Percentiles rank a stretch among this genome's conserved stretches.
Evolutionary conservation across 2,113 vertebrate species (phyloP).

Genomic region (Albula goreensis): DNA sequence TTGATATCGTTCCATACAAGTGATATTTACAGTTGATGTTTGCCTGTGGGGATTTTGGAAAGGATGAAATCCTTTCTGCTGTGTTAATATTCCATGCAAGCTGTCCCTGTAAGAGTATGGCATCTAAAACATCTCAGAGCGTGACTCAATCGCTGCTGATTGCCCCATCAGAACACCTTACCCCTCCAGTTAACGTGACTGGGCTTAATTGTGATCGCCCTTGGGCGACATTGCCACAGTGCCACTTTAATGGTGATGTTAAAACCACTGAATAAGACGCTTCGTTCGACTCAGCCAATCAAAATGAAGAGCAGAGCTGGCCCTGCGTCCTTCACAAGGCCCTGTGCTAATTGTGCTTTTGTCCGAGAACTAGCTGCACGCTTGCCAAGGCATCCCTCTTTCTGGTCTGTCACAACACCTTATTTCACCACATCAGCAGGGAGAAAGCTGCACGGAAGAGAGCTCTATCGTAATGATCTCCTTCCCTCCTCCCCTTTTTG

Average conservation of each 20-base stretch:
- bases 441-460: neutral
- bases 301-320: neutral
- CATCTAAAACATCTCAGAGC: neutral
- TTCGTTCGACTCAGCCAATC: neutral
- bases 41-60: neutral
- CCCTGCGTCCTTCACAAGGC: slow-evolving; percentile 7
- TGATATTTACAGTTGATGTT: neutral
- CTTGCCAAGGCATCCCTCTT: neutral
- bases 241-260: neutral
- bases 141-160: slow-evolving; percentile 41
- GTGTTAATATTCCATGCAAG: neutral
- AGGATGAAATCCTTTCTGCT: neutral
- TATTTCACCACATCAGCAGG: neutral
- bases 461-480: neutral
- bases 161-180: slow-evolving; percentile 48
- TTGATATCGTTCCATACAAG: too few species aligned
- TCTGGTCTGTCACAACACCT: neutral
- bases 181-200: slow-evolving; percentile 46
- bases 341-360: slow-evolving; percentile 6
- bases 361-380: neutral
- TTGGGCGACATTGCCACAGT: slow-evolving; percentile 42
- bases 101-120: neutral
- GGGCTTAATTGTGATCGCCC: slow-evolving; percentile 57
- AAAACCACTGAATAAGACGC: slow-evolving; percentile 13
- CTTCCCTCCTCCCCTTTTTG: slow-evolving; percentile 23